A percentile compares a stretch with the other conserved stretches of the same genome.
phyloP scores from a whole-genome alignment of 2,888 invertebrate species.

The Caenorhabditis sp. region DNA sequence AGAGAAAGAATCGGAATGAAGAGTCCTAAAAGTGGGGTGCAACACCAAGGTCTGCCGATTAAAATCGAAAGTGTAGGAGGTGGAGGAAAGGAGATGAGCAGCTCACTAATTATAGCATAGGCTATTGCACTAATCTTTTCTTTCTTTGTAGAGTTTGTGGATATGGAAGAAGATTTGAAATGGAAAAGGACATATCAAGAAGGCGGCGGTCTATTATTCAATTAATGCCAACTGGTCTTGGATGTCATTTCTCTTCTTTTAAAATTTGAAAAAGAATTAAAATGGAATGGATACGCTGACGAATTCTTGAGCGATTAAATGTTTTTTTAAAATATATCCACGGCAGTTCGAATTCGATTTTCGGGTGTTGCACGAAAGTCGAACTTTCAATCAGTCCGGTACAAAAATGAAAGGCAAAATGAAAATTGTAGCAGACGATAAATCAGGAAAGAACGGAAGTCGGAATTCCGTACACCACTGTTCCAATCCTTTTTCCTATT shows the following conservation, averaged over 20 bases:
- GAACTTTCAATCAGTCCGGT: too few relatives aligned
- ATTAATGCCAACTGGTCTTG: constrained; percentile 20
- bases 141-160: constrained; percentile 27
- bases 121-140: constrained; percentile 27
- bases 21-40: constrained; percentile 2
- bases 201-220: constrained; percentile 11
- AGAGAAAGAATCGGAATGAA: not conserved
- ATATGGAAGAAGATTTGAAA: not conserved
- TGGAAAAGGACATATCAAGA: not conserved
- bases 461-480: too few relatives aligned
- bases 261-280: not conserved
- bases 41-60: constrained; percentile 32
- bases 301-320: too few relatives aligned
- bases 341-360: too few relatives aligned
- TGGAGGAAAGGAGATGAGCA: not conserved
- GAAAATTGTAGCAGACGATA: too few relatives aligned
- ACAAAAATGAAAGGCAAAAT: too few relatives aligned
- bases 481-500: too few relatives aligned
- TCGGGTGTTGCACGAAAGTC: too few relatives aligned
- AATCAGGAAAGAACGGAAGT: too few relatives aligned
- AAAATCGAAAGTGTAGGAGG: constrained; percentile 30
- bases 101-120: constrained; percentile 28
- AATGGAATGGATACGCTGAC: not conserved
- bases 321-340: too few relatives aligned
- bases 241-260: not conserved